Evolutionary conservation across 2,888 invertebrate genomes (phyloP).

Genomic region (Drosophila pseudotakahashii): DNA sequence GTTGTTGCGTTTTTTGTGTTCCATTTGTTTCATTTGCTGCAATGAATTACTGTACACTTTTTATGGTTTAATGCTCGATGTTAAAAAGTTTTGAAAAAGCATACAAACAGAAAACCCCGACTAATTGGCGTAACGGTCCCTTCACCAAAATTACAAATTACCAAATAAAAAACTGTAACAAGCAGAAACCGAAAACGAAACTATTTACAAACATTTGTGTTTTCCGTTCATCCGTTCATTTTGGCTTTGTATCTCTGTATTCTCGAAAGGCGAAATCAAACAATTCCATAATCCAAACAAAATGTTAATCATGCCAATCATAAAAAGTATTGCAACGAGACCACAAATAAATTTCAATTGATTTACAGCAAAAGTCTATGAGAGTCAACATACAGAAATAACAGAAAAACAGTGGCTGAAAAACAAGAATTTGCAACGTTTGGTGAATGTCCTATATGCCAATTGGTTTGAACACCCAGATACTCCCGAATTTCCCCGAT

Average conservation of each 20-base stretch:
- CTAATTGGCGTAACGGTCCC: slow-evolving; percentile 81
- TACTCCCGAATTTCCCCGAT: not conserved
- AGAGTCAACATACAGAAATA: slow-evolving; percentile 13
- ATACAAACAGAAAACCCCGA: slow-evolving; percentile 56
- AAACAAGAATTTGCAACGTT: slow-evolving; percentile 58
- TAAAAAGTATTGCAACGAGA: slow-evolving; percentile 39
- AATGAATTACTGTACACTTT: slow-evolving; percentile 45
- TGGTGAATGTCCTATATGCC: slow-evolving; percentile 84
- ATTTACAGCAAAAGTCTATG: slow-evolving; percentile 33
- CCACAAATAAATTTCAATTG: slow-evolving; percentile 45
- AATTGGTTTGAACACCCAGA: slow-evolving; percentile 68
- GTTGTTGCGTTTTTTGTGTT: slow-evolving; percentile 23
- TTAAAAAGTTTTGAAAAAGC: slow-evolving; percentile 15
- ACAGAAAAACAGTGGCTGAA: slow-evolving; percentile 12
- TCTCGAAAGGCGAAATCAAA: slow-evolving; percentile 27
- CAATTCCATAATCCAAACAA: slow-evolving; percentile 46
- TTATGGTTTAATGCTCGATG: slow-evolving; percentile 30
- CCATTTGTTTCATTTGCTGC: slow-evolving; percentile 35
- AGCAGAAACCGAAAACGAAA: slow-evolving; percentile 12
- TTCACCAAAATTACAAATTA: slow-evolving; percentile 69
- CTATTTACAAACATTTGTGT: slow-evolving; percentile 30
- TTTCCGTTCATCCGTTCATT: slow-evolving; percentile 34
- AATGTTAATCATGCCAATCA: slow-evolving; percentile 57
- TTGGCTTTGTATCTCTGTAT: slow-evolving; percentile 30
- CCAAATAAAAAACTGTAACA: slow-evolving; percentile 28